These are phyloP conservation scores for Dicentrarchus labrax DNA, from an alignment of 2,113 vertebrate genomes.

Conservation along the genomic window DNA sequence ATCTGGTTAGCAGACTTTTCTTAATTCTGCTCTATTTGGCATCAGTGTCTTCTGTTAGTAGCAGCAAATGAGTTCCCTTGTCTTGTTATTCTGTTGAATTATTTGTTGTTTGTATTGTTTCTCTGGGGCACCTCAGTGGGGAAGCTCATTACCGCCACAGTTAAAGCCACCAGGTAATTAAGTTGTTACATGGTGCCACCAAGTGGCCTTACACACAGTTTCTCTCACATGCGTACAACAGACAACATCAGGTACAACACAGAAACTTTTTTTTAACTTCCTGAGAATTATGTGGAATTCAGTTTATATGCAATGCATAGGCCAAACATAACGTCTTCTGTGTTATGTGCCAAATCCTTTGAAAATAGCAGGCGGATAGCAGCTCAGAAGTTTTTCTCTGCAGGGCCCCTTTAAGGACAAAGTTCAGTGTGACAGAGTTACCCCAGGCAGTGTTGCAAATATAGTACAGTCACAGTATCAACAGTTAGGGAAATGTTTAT, in stretches of 20 bases:
- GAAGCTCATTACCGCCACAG: not conserved
- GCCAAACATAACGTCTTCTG: not conserved
- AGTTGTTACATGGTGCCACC: conserved; percentile 59
- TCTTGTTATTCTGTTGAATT: not conserved
- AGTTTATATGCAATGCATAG: not conserved
- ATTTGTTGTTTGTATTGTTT: not conserved
- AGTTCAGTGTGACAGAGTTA: not conserved
- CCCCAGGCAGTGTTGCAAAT: not conserved
- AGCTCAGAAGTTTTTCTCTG: not conserved
- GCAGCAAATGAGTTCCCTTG: not conserved
- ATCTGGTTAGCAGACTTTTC: not conserved
- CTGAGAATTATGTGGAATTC: not conserved
- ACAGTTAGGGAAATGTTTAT: not conserved
- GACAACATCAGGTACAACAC: not conserved
- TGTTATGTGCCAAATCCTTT: not conserved
- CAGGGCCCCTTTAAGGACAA: not conserved
- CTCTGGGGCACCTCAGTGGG: not conserved
- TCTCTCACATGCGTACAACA: not conserved
- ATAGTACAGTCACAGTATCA: not conserved
- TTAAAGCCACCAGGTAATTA: not conserved
- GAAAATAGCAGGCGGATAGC: not conserved
- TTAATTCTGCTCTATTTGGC: not conserved
- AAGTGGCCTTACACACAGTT: conserved; percentile 38
- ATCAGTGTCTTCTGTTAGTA: not conserved
- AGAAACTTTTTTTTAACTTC: not conserved